Conservation (phyloP, 1,140 invertebrate species). For the Acarapis woodi region DNA sequence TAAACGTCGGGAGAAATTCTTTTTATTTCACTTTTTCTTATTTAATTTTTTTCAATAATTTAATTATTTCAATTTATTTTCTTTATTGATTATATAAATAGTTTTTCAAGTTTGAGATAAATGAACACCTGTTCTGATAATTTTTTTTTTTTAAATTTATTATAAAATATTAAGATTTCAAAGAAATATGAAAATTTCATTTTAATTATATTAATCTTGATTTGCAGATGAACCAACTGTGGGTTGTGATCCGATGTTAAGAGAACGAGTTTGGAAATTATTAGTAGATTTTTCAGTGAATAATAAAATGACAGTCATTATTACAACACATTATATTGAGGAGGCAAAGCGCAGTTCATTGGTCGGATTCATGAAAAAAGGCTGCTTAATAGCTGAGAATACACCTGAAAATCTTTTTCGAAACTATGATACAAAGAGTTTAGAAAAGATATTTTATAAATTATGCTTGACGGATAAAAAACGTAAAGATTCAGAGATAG, state of each 20-base stretch:
- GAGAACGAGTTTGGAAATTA: conserved; percentile 37
- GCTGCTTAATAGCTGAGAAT: conserved; percentile 40
- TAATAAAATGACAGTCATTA: conserved; percentile 20
- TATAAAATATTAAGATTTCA: no score
- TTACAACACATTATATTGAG: conserved; percentile 21
- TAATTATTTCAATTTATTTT: no score
- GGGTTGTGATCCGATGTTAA: conserved; percentile 55
- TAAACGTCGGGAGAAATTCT: no score
- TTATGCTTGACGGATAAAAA: conserved; percentile 26
- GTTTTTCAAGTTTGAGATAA: no score
- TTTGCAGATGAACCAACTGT: conserved; percentile 90
- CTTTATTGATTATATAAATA: no score
- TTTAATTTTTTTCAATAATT: no score
- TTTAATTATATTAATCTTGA: no score
- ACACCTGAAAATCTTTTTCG: conserved; percentile 49
- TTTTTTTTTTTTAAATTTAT: no score
- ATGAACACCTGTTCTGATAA: no score
- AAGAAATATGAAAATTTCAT: no score
- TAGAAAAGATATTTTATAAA: conserved; percentile 81
- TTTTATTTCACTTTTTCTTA: no score
- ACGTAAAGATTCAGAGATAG: no score
- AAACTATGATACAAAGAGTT: conserved; percentile 44
- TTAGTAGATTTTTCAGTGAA: conserved; percentile 47
- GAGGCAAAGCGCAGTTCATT: conserved; percentile 17
- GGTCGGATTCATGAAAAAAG: conserved; percentile 22